Evolutionary conservation across 2,113 vertebrate genomes (phyloP), one percentile per base, ranked within the genome.

Genomic region (Heterocephalus glaber): DNA sequence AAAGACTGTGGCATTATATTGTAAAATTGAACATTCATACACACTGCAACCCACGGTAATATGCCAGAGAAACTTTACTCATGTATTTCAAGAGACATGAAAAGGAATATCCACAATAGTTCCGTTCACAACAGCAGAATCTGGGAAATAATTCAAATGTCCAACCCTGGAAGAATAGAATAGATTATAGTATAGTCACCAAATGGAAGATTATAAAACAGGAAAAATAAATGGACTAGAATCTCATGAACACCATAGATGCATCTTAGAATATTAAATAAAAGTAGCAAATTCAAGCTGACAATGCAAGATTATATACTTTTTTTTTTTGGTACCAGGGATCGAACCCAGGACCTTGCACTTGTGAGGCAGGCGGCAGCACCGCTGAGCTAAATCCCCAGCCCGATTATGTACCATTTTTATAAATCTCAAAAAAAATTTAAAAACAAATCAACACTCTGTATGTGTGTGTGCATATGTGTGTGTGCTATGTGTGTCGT

Each of bases 191-290:
- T 61, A n/a, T 17, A 77, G 58, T 76, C 77, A 93, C 30, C 80
- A 41, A 92, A 66, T 41, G 35, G 61, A 90, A 96, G 89, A 92
- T 83, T 68, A 95, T 56, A 83, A 2, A 86, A 61, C 72, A 89
- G 19, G 44, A 76, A 82, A 94, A 97, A 87, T 60, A 89, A 85
- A 66, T 66, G 33, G 4, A 54, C 24, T 24, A 83, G 66, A 86
- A 96, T 7, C 52, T 92, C 41, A 91, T 79, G 92, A 91, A 80
- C 79, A 86, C 35, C 38, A n/a, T 44, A n/a, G 17, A 3, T 68
- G 22, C 28, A 35, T 58, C 77, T 86, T 47, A 89, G 30, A 86
- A 72, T 79, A 85, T 1, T 95, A 17, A 84, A 38, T n/a, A 89
- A 92, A 94, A 91, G 63, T 22, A 77, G 10, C 28, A 92, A 93